Evolutionary conservation across 1,140 invertebrate genomes (phyloP), one percentile per base, ranked within the genome.

Genomic region (Rhagoletis pomonella): DNA sequence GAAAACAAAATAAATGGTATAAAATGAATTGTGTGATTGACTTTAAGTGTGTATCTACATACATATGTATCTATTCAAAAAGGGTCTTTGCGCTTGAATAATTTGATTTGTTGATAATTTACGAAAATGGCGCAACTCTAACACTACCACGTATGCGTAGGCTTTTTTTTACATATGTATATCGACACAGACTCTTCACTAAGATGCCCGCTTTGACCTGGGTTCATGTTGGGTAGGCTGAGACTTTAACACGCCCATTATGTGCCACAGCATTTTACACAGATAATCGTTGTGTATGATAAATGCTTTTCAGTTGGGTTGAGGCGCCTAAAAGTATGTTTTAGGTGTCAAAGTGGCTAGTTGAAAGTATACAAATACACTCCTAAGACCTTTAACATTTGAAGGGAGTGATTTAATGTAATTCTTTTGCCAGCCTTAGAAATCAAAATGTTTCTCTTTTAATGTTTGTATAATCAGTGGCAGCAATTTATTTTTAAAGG

Each of bases 51-150:
- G 29, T 29, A 29, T 29, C 29, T 29, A 29, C 29, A 1, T 29
- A 29, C 29, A 29, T 29, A 29, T 29, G 29, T 29, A 29, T 29
- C 12, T 86, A n/a, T 86, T 62, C 1, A 42, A 86, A 86, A 86
- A 86, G 59, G 85, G 85, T 64, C 85, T 29, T 86, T 44, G 39
- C 85, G 85, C 85, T 64, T 86, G 85, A 86, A 19, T 3, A 64
- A 64, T 62, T 62, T 64, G 10, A 86, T 86, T 86, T 86, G 29
- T 39, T 44, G 85, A 59, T 64, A 86, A 86, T 86, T 86, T 64
- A 19, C 59, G 59, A 60, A 62, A 86, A 86, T 64, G 14, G 42
- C 9, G 12, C 42, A 44, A 69, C 67, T 39, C 42, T 69, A 39
- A 12, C 4, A 4, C 12, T 0, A 4, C 12, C 39, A 69, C 1